Percentiles rank a stretch among this genome's conserved stretches.
These are phyloP conservation scores for Diaprepes abbreviatus DNA, from an alignment of 2,888 invertebrate species.

Conservation along the genomic window DNA sequence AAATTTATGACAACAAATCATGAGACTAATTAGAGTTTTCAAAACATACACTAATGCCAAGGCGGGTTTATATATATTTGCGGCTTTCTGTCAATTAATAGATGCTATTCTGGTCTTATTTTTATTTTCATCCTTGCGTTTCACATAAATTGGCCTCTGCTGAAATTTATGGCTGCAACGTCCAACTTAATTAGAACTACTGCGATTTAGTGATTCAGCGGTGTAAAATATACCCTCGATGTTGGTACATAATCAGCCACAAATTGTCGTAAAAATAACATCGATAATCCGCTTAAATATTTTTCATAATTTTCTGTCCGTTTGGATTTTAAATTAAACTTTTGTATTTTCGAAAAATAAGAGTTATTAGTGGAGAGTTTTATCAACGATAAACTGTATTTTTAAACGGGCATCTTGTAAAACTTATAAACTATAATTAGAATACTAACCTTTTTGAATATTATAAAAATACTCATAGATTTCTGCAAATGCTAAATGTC, in stretches of 20 bases:
- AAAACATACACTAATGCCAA: constrained; percentile 47
- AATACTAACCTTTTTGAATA: too few species aligned
- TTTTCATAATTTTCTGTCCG: constrained; percentile 12
- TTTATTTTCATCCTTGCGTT: constrained; percentile 59
- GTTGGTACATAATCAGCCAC: constrained; percentile 37
- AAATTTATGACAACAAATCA: constrained; percentile 47
- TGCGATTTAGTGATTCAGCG: constrained; percentile 56
- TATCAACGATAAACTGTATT: too few species aligned
- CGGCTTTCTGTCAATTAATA: constrained; percentile 61
- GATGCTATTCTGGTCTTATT: constrained; percentile 60
- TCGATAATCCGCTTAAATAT: constrained; percentile 32
- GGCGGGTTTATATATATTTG: constrained; percentile 45
- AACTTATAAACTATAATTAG: too few species aligned
- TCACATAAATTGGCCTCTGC: constrained; percentile 61
- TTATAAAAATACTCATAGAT: too few species aligned
- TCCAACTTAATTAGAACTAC: constrained; percentile 64
- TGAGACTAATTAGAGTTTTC: constrained; percentile 46
- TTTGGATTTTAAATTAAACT: neutral
- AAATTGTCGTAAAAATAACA: constrained; percentile 31
- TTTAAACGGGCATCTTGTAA: too few species aligned
- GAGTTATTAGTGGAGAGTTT: neutral
- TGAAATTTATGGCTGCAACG: constrained; percentile 63
- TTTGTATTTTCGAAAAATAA: neutral
- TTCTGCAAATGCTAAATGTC: too few species aligned
- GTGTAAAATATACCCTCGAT: constrained; percentile 47